Evolutionary conservation across 2,113 vertebrate genomes (phyloP).

Genomic region (Platysternon megacephalum): DNA sequence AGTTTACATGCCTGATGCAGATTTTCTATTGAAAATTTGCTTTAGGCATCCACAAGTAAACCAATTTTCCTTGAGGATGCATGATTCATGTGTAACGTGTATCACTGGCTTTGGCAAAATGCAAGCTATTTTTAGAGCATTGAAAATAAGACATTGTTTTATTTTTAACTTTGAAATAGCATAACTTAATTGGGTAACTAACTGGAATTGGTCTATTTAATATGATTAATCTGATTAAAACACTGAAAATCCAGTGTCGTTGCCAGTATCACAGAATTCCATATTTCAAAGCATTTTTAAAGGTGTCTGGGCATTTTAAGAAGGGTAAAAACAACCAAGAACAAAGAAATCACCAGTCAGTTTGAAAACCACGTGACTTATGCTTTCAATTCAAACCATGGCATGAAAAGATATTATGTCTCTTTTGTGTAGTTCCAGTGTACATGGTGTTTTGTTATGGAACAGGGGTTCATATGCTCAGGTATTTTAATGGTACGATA

Average conservation of each 20-base stretch:
- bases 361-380: background rate
- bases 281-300: background rate
- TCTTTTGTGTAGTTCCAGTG: too few species aligned
- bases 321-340: background rate
- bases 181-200: background rate
- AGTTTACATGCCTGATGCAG: background rate
- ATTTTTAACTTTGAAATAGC: conserved; percentile 11
- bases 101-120: background rate
- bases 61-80: background rate
- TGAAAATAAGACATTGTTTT: conserved; percentile 15
- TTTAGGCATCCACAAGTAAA: background rate
- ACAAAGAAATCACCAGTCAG: background rate
- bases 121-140: conserved; percentile 21
- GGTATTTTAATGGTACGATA: too few species aligned
- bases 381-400: background rate
- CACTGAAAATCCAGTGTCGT: background rate
- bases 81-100: background rate
- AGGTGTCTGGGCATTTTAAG: background rate
- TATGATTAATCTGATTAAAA: conserved; percentile 33
- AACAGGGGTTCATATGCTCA: too few species aligned
- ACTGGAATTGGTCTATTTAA: background rate
- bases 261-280: background rate
- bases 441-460: too few species aligned
- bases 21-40: background rate
- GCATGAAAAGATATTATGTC: background rate